phyloP scores from a whole-genome alignment of 2,113 vertebrate species.

The Crotalus helleri region DNA sequence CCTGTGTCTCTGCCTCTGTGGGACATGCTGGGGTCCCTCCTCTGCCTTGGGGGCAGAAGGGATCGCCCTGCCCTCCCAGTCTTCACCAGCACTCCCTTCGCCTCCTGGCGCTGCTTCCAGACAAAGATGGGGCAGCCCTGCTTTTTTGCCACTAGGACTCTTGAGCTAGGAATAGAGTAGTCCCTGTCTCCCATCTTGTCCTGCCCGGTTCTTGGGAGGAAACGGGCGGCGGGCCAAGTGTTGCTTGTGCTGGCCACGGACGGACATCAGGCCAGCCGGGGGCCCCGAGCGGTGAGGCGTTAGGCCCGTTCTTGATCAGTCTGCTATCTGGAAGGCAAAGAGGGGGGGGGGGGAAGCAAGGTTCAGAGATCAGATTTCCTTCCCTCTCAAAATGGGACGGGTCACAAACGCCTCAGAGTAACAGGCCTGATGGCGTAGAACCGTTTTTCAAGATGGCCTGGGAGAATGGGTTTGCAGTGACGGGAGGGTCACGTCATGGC shows the following conservation, averaged over 20 bases:
- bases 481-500: accelerated
- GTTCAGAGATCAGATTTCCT: neutral
- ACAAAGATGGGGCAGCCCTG: neutral
- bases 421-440: neutral
- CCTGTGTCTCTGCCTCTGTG: neutral
- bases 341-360: accelerated
- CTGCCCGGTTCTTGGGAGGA: neutral
- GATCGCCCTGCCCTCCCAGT: conserved; percentile 18
- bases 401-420: accelerated
- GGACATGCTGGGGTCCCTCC: conserved; percentile 17
- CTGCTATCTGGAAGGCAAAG: neutral
- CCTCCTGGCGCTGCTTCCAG: neutral
- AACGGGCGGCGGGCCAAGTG: neutral
- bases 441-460: neutral
- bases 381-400: neutral
- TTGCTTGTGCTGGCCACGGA: neutral
- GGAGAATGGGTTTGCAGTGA: neutral
- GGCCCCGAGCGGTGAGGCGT: neutral
- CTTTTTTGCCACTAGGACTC: neutral
- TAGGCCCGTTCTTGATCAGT: neutral
- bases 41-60: conserved; percentile 39
- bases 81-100: conserved; percentile 24
- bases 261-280: neutral
- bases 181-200: neutral
- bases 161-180: conserved; percentile 12